phyloP scores from a whole-genome alignment of 2,888 invertebrate genomes.

The Pocota personata region DNA sequence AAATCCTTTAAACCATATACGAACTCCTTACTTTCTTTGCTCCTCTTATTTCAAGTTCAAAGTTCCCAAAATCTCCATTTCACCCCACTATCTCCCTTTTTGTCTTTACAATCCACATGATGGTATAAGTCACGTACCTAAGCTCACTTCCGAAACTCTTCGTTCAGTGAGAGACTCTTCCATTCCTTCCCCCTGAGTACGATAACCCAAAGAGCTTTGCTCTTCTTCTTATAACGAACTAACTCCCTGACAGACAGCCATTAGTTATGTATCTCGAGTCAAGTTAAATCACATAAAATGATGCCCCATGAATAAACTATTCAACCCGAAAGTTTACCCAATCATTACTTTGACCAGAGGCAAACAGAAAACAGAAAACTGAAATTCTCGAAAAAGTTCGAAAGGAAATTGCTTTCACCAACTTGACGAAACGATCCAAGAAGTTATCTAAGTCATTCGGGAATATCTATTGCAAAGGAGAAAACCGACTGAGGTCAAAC shows the following conservation, averaged over 20 bases:
- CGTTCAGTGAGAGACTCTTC: conserved; percentile 28
- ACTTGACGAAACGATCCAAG: conserved; percentile 48
- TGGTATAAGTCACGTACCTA: conserved; percentile 51
- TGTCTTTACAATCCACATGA: conserved; percentile 1
- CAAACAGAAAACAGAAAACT: conserved; percentile 51
- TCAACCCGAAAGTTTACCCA: conserved; percentile 72
- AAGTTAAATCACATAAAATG: conserved; percentile 72
- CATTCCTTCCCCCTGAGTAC: conserved; percentile 42
- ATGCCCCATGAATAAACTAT: conserved; percentile 72
- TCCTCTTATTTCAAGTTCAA: conserved; percentile 53
- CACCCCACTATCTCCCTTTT: background rate
- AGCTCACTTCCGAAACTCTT: conserved; percentile 41
- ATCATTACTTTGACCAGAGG: conserved; percentile 71
- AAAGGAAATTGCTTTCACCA: conserved; percentile 66
- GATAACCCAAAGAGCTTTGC: conserved; percentile 35
- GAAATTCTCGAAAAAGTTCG: conserved; percentile 13
- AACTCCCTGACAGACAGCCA: conserved; percentile 59
- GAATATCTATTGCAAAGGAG: conserved; percentile 1
- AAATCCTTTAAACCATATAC: background rate
- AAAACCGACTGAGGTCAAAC: conserved; percentile 3
- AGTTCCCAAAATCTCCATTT: conserved; percentile 19
- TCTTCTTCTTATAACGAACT: conserved; percentile 18
- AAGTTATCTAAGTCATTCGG: conserved; percentile 29
- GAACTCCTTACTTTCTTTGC: background rate
- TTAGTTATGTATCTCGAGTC: conserved; percentile 69